phyloP scores from a whole-genome alignment of 2,797 vertebrate genomes.

The Melanogrammus aeglefinus region DNA sequence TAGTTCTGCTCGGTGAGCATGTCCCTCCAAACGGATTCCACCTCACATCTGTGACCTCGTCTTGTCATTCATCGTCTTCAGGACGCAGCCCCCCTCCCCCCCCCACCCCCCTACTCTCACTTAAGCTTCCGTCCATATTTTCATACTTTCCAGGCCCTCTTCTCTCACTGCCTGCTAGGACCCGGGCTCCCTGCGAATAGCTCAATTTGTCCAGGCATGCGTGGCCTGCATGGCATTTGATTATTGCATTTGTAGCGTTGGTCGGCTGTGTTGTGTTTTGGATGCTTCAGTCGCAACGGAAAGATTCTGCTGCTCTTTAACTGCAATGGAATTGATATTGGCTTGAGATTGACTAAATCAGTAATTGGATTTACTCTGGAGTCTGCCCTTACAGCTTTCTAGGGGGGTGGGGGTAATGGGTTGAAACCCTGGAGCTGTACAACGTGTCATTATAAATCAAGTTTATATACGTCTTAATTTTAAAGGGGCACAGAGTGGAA shows the following conservation, averaged over 20 bases:
- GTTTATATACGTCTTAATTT: neutral
- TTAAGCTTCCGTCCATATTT: neutral
- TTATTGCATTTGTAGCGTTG: neutral
- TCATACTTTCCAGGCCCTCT: neutral
- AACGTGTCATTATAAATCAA: neutral
- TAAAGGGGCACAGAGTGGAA: neutral
- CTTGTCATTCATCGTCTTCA: slow-evolving; percentile 49
- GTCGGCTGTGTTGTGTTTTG: neutral
- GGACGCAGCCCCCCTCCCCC: neutral
- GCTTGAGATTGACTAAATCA: neutral
- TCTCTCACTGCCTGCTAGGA: neutral
- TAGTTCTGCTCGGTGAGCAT: slow-evolving; percentile 51
- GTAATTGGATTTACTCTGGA: neutral
- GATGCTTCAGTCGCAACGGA: neutral
- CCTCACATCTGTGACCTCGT: slow-evolving; percentile 49
- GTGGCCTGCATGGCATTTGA: neutral
- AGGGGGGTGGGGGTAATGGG: neutral
- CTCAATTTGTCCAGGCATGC: neutral
- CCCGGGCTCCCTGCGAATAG: neutral
- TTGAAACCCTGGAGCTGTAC: neutral
- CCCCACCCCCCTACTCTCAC: neutral
- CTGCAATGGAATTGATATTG: neutral
- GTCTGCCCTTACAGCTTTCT: neutral
- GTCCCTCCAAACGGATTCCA: slow-evolving; percentile 50
- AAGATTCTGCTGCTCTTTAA: neutral